Evolutionary conservation across 2,888 invertebrate species (phyloP).

Genomic region (Drosophila incognita): DNA sequence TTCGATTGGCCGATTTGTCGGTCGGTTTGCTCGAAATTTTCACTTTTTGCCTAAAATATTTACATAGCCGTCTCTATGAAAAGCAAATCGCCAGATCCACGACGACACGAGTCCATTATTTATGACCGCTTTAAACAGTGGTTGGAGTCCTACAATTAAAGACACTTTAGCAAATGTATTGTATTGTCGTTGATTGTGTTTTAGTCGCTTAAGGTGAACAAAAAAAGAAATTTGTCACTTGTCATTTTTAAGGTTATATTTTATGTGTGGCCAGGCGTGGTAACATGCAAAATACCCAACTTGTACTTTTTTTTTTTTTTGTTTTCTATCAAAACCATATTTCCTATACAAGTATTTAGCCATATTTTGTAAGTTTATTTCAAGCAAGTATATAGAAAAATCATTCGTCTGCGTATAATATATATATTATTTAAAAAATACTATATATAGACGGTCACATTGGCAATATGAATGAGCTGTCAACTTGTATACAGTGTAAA

Average conservation of each 20-base stretch:
- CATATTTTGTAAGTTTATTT: not conserved
- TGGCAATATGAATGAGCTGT: slow-evolving; percentile 40
- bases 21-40: slow-evolving; percentile 47
- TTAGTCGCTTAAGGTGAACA: slow-evolving; percentile 65
- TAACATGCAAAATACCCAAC: slow-evolving; percentile 40
- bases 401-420: not conserved
- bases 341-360: not conserved
- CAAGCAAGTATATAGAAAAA: not conserved
- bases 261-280: slow-evolving; percentile 63
- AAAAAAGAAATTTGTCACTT: slow-evolving; percentile 80
- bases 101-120: slow-evolving; percentile 34
- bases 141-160: slow-evolving; percentile 1
- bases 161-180: slow-evolving; percentile 38
- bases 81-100: slow-evolving; percentile 26
- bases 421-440: slow-evolving; percentile 25
- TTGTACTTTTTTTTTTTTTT: slow-evolving; percentile 3
- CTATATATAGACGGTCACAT: slow-evolving; percentile 45
- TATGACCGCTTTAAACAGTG: slow-evolving; percentile 5
- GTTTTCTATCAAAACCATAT: not conserved
- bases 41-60: slow-evolving; percentile 66
- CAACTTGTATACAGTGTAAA: slow-evolving; percentile 37
- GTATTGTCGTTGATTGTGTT: slow-evolving; percentile 44
- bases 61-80: slow-evolving; percentile 59
- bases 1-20: slow-evolving; percentile 11
- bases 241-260: slow-evolving; percentile 79